Conservation (phyloP, 2,888 invertebrate genomes). For the Trachelus tabidus region DNA sequence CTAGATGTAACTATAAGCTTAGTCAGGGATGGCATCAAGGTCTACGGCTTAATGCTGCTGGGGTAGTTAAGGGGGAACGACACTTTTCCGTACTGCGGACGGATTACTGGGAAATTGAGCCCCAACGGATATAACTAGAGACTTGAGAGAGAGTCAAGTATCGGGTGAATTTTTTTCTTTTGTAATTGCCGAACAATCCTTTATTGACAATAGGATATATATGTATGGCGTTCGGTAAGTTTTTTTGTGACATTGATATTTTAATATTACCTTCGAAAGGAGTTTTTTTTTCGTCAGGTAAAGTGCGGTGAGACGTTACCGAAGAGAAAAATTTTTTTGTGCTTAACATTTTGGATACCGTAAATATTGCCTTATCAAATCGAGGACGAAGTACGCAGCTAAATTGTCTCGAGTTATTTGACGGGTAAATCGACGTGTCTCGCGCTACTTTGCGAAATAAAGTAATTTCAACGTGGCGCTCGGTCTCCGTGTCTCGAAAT, state of each 20-base stretch:
- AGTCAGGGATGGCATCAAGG: slow-evolving; percentile 29
- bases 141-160: neutral
- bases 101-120: neutral
- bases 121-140: neutral
- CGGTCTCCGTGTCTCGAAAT: neutral
- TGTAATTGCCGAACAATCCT: neutral
- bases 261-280: neutral
- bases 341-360: neutral
- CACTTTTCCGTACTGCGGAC: neutral
- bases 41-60: slow-evolving; percentile 10
- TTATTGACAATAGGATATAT: neutral
- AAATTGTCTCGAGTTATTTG: neutral
- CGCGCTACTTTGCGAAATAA: neutral
- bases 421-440: neutral
- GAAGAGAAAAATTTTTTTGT: neutral
- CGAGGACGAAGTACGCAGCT: neutral
- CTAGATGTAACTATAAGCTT: slow-evolving; percentile 3
- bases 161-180: neutral
- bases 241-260: neutral
- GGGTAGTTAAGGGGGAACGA: neutral
- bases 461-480: neutral
- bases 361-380: neutral
- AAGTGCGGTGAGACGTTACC: neutral
- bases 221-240: neutral
- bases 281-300: neutral